Evolutionary conservation across 2,888 invertebrate genomes (phyloP).

Genomic region (Sphaeridia pumilis): DNA sequence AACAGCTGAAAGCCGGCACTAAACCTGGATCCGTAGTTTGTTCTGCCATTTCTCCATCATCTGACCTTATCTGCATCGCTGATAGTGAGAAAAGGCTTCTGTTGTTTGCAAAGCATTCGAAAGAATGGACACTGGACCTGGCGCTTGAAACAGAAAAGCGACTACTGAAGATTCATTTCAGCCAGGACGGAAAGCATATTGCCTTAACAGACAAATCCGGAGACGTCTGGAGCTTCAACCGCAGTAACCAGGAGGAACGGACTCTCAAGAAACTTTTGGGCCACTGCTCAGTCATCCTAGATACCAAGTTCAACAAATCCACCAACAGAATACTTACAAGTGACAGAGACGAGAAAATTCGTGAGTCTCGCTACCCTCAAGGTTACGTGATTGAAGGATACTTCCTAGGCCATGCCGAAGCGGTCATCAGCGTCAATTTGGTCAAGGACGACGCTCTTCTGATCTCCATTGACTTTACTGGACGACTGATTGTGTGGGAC

Average conservation of each 20-base stretch:
- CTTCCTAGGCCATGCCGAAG: conserved; percentile 10
- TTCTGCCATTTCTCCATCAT: conserved; percentile 1
- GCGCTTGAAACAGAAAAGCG: conserved; percentile 8
- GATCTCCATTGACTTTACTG: conserved; percentile 6
- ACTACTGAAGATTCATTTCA: conserved; percentile 4
- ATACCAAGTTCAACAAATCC: conserved; percentile 1
- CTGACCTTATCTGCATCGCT: background rate
- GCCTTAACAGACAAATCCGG: conserved; percentile 10
- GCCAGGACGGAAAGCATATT: background rate
- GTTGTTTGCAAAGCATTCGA: background rate
- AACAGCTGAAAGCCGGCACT: background rate
- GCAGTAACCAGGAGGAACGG: background rate
- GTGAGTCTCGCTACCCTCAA: conserved; percentile 7
- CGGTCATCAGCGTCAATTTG: conserved; percentile 3
- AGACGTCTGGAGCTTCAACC: conserved; percentile 3
- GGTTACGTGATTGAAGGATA: conserved; percentile 9
- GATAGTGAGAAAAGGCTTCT: conserved; percentile 6
- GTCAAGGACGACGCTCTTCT: background rate
- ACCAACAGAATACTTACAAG: conserved; percentile 3
- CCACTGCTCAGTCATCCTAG: conserved; percentile 12
- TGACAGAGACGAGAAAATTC: conserved; percentile 14
- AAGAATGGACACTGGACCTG: background rate
- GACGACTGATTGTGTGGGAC: conserved; percentile 6
- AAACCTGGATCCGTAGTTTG: conserved; percentile 3
- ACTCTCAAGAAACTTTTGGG: conserved; percentile 3